Base-by-base conservation (phyloP, 2,888 invertebrate genomes). In the Trissonchulus sp. region DNA sequence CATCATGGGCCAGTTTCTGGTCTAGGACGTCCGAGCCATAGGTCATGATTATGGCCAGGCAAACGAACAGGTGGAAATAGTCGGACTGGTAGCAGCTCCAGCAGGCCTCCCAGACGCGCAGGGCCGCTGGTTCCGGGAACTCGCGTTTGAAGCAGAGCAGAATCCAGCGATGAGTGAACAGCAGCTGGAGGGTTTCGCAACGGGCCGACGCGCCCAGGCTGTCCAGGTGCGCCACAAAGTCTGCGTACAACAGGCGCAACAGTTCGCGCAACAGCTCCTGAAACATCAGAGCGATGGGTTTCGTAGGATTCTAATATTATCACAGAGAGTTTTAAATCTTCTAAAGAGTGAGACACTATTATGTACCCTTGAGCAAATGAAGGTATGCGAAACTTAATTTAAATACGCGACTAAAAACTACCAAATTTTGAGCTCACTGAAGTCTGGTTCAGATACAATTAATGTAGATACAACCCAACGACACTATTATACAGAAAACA, bases 71-170 rank as follows among this genome's bases (percentile, higher is more conserved):
- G 84, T 97, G 95, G 87, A 97, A 97, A 85, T 94, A 94, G 85
- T 94, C 93, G 0, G 96, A 96, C 83, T 94, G 90, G 85, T 94
- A 95, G 87, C 94, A 94, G 0, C 94, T 92, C 97, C 97, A 97
- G 86, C 96, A 97, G 1, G 94, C 92, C 87, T 96, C 94, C 94
- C 94, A 95, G 91, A 95, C 94, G 38, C 91, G 88, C 68, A 94
- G 88, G 0, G 93, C 93, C 60, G 93, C 92, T 23, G 90, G 90
- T 84, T 94, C 93, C 0, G 92, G 91, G 83, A 95, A 95, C 86
- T 95, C 94, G 0, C 94, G 81, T 77, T 87, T 87, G 86, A 96
- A 93, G 85, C 95, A 95, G 89, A 96, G 85, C 77, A 96, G 87
- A 81, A 96, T 93, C 96, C 96, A 96, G 77, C 96, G 90, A 85